Percentiles rank a stretch among this genome's conserved stretches.
Evolutionary conservation across 2,797 vertebrate genomes (phyloP).

Genomic region (Nyctibius grandis): DNA sequence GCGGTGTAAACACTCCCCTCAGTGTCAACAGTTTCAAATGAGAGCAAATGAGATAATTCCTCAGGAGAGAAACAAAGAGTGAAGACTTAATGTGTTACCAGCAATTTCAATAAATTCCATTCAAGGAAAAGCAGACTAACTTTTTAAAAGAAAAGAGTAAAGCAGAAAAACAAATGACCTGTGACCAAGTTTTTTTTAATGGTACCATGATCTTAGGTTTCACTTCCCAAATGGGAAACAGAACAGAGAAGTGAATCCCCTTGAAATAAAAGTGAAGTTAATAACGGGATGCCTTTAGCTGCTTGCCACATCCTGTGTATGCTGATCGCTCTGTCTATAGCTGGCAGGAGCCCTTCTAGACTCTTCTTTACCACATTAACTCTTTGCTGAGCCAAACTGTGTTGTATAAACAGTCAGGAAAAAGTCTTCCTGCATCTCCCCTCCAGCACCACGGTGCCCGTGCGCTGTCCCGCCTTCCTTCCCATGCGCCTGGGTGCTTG

Average conservation of each 20-base stretch:
- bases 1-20: constrained; percentile 19
- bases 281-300: constrained; percentile 69
- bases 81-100: constrained; percentile 2
- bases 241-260: constrained; percentile 78
- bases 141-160: constrained; percentile 59
- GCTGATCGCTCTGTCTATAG: constrained; percentile 66
- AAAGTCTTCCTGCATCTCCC: background rate
- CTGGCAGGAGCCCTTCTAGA: constrained; percentile 50
- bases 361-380: constrained; percentile 60
- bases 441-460: background rate
- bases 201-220: constrained; percentile 70
- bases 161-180: constrained; percentile 70
- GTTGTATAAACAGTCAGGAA: background rate
- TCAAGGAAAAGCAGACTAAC: constrained; percentile 62
- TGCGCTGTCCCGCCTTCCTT: background rate
- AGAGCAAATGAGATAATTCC: constrained; percentile 21
- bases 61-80: constrained; percentile 7
- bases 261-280: constrained; percentile 81
- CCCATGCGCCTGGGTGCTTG: rapidly evolving
- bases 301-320: constrained; percentile 76
- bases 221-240: constrained; percentile 77
- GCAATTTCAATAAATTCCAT: constrained; percentile 47
- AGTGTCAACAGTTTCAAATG: constrained; percentile 21
- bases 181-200: constrained; percentile 70
- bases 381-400: constrained; percentile 46